phyloP scores from a whole-genome alignment of 2,113 vertebrate species.

The Tragelaphus buxtoni region DNA sequence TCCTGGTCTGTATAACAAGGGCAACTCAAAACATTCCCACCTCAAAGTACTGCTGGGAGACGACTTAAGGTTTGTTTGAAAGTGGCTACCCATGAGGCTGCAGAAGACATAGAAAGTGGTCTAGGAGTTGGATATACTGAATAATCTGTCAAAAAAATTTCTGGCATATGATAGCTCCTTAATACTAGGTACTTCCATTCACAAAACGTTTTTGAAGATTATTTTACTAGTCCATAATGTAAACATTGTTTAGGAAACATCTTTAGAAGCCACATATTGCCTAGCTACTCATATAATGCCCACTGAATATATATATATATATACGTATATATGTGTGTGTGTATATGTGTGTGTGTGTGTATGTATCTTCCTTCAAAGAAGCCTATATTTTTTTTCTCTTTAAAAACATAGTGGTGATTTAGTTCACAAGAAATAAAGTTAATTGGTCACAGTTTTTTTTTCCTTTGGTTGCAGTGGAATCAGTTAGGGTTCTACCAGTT shows the following conservation, averaged over 20 bases:
- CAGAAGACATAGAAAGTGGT: background rate
- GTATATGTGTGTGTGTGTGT: rapidly evolving
- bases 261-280: background rate
- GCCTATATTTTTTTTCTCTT: background rate
- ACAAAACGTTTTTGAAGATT: background rate
- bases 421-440: background rate
- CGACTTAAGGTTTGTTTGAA: background rate
- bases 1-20: background rate
- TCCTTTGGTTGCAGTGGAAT: background rate
- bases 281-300: background rate
- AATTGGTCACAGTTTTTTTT: background rate
- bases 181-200: background rate
- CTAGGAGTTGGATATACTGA: background rate
- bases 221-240: background rate
- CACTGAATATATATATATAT: background rate
- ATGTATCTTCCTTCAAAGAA: background rate
- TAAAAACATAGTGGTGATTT: background rate
- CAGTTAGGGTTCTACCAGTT: background rate
- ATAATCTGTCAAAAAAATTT: background rate
- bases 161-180: background rate
- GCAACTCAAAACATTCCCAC: background rate
- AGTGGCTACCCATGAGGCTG: background rate
- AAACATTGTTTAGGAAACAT: conserved; percentile 14
- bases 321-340: rapidly evolving
- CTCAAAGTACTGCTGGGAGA: background rate